A percentile compares a stretch with the other conserved stretches of the same genome.
Conservation (phyloP, 1,140 invertebrate genomes). For the Listronotus bonariensis region DNA sequence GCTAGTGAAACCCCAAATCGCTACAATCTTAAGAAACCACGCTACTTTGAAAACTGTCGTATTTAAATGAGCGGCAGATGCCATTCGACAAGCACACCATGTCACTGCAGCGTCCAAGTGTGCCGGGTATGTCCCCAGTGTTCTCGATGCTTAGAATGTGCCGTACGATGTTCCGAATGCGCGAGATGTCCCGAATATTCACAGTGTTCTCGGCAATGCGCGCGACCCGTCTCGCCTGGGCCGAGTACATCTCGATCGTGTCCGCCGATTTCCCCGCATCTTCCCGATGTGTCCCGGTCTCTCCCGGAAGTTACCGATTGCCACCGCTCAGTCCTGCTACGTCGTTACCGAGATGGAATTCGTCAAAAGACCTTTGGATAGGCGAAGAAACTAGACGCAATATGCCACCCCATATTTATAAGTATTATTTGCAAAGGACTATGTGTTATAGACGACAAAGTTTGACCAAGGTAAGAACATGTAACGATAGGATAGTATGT, state of each 20-base stretch:
- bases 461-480: conserved; percentile 60
- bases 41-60: neutral
- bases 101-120: conserved; percentile 27
- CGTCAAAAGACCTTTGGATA: conserved; percentile 62
- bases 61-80: conserved; percentile 38
- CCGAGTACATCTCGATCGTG: conserved; percentile 23
- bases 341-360: conserved; percentile 32
- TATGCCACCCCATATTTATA: conserved; percentile 69
- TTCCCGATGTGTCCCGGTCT: conserved; percentile 33
- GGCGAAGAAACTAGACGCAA: conserved; percentile 68
- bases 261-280: conserved; percentile 43
- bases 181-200: conserved; percentile 14
- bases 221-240: conserved; percentile 50
- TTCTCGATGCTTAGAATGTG: conserved; percentile 29
- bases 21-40: neutral
- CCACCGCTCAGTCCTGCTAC: conserved; percentile 46
- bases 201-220: conserved; percentile 45
- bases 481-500: neutral
- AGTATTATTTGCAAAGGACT: conserved; percentile 67
- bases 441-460: conserved; percentile 61
- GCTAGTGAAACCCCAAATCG: neutral
- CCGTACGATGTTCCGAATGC: conserved; percentile 20
- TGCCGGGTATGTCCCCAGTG: conserved; percentile 25
- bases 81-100: conserved; percentile 22
- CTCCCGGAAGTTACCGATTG: conserved; percentile 24